Conservation (phyloP, 2,113 vertebrate species). For the Phalacrocorax carbo region DNA sequence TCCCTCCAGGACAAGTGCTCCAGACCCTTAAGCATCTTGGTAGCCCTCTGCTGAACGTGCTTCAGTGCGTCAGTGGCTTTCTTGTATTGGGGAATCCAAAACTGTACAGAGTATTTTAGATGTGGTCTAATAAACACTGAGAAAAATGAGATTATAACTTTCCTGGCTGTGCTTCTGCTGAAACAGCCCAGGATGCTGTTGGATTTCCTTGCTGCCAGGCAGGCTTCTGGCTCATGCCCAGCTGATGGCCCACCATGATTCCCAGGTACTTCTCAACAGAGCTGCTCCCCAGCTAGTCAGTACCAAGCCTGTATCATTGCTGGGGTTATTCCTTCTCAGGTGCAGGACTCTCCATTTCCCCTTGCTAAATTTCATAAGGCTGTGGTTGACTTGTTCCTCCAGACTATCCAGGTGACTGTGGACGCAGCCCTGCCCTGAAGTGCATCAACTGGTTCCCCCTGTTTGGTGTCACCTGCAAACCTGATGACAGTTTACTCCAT, state of each 20-base stretch:
- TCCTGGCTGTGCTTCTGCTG: neutral
- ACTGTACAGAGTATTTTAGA: neutral
- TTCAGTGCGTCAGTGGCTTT: neutral
- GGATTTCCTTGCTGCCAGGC: neutral
- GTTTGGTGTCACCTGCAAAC: neutral
- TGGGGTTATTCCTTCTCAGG: neutral
- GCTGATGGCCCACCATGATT: neutral
- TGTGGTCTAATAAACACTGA: neutral
- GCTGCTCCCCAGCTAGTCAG: neutral
- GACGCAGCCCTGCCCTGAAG: neutral
- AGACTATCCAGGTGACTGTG: neutral
- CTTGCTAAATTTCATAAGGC: neutral
- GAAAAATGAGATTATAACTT: neutral
- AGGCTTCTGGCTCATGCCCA: neutral
- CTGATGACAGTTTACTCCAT: neutral
- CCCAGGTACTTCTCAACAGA: neutral
- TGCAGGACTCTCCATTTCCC: neutral
- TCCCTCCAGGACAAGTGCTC: neutral
- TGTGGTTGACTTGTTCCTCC: neutral
- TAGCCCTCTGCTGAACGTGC: neutral
- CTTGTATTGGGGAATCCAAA: neutral
- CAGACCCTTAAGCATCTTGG: neutral
- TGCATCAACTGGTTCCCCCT: neutral
- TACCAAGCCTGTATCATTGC: neutral
- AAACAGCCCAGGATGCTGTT: neutral